These are phyloP conservation scores for Neuroterus valhalla DNA, from an alignment of 1,140 invertebrate species.

Conservation along the genomic window DNA sequence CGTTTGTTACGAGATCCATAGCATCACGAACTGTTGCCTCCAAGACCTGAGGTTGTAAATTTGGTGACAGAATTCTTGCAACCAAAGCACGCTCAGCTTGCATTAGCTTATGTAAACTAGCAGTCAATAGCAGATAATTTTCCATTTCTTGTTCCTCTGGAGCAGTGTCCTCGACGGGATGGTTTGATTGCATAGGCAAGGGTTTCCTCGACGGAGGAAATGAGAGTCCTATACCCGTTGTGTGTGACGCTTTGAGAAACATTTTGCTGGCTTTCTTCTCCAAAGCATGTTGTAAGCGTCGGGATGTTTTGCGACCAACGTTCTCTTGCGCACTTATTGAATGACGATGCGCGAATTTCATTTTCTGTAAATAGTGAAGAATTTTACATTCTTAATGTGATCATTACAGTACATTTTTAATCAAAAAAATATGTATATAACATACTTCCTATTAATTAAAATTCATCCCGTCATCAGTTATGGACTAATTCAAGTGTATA, in stretches of 20 bases:
- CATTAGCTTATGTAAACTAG: conserved; percentile 91
- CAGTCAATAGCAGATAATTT: conserved; percentile 89
- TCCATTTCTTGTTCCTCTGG: conserved; percentile 90
- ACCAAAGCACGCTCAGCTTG: conserved; percentile 90
- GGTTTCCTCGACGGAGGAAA: conserved; percentile 70
- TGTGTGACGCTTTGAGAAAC: conserved; percentile 88
- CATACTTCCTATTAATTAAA: no score
- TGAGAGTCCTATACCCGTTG: conserved; percentile 70
- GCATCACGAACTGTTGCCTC: conserved; percentile 89
- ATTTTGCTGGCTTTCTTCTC: conserved; percentile 92
- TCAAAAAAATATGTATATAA: no score
- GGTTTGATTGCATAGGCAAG: conserved; percentile 56
- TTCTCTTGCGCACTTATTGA: conserved; percentile 67
- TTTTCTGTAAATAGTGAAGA: conserved; percentile 61
- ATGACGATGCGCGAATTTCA: conserved; percentile 76
- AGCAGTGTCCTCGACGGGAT: conserved; percentile 67
- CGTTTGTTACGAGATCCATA: conserved; percentile 88
- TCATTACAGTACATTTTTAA: no score
- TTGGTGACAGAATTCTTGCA: conserved; percentile 87
- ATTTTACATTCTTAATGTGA: conserved; percentile 31
- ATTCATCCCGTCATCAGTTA: no score
- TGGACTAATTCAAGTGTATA: no score
- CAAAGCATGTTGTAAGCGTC: conserved; percentile 78
- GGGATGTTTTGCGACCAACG: conserved; percentile 72
- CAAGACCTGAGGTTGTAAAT: conserved; percentile 88